Conservation (phyloP, 2,797 vertebrate genomes). For the Rhinoraja longicauda region DNA sequence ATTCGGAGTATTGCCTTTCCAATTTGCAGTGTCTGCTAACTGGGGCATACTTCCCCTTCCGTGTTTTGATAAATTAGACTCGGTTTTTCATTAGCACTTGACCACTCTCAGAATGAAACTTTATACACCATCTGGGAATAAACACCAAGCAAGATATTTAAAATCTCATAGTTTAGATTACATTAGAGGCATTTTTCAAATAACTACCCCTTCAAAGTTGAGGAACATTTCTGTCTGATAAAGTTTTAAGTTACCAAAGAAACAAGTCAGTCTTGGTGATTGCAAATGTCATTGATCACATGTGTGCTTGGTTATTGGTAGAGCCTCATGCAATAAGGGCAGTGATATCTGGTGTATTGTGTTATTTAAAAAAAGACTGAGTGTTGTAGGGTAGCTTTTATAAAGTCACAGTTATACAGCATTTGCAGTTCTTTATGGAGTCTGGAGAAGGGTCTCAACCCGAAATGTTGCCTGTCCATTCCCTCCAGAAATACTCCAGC, state of each 20-base stretch:
- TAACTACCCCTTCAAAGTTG: not conserved
- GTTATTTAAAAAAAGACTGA: no score
- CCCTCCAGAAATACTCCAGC: no score
- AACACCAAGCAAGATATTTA: not conserved
- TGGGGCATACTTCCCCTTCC: not conserved
- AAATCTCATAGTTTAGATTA: not conserved
- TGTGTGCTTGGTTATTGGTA: not conserved
- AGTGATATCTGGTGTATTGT: not conserved
- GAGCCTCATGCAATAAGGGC: not conserved
- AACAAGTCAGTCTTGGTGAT: not conserved
- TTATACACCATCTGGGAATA: constrained; percentile 7
- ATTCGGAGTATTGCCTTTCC: not conserved
- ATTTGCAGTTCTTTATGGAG: no score
- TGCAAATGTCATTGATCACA: not conserved
- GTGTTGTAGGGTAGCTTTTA: no score
- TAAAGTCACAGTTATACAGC: no score
- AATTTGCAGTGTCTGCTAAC: not conserved
- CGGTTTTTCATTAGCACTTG: not conserved
- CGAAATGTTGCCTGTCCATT: no score
- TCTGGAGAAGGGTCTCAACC: no score
- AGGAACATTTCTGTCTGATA: not conserved
- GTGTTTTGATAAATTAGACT: constrained; percentile 10
- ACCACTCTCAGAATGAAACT: not conserved
- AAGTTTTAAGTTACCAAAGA: not conserved
- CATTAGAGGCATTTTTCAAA: not conserved